Conservation (phyloP, 64 coral and sea anemone species). For the Montipora capricornis region DNA sequence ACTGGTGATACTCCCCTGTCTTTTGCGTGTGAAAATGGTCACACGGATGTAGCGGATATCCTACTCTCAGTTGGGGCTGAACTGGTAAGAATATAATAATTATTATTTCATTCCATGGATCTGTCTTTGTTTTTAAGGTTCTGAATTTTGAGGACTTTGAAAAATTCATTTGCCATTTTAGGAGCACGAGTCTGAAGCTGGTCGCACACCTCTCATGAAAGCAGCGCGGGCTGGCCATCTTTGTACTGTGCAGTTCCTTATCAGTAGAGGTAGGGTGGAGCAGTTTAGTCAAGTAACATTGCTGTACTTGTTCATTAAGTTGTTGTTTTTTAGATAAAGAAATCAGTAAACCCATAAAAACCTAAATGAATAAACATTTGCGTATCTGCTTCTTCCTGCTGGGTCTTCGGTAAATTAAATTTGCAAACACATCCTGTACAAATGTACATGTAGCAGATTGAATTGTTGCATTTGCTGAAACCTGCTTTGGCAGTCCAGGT, state of each 20-base stretch:
- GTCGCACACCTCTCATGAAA: slow-evolving; percentile 99
- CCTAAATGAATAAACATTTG: too few species aligned
- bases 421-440: too few species aligned
- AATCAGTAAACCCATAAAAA: too few species aligned
- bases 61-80: slow-evolving; percentile 87
- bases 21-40: slow-evolving; percentile 99
- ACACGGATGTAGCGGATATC: slow-evolving; percentile 98
- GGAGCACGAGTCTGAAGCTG: slow-evolving; percentile 99
- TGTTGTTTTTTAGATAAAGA: too few species aligned
- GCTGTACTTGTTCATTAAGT: too few species aligned
- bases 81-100: slow-evolving; percentile 48
- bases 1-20: slow-evolving; percentile 97
- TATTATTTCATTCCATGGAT: background rate
- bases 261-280: slow-evolving; percentile 83
- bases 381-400: too few species aligned
- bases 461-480: too few species aligned
- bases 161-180: background rate
- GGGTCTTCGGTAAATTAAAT: too few species aligned
- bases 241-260: slow-evolving; percentile 98
- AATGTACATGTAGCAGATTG: too few species aligned
- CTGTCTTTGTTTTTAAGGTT: background rate
- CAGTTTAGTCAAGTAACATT: background rate
- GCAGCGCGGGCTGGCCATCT: slow-evolving; percentile 97
- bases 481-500: too few species aligned
- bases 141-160: background rate